Evolutionary conservation across 2,113 vertebrate genomes (phyloP).

Genomic region (Gobiocypris rarus): DNA sequence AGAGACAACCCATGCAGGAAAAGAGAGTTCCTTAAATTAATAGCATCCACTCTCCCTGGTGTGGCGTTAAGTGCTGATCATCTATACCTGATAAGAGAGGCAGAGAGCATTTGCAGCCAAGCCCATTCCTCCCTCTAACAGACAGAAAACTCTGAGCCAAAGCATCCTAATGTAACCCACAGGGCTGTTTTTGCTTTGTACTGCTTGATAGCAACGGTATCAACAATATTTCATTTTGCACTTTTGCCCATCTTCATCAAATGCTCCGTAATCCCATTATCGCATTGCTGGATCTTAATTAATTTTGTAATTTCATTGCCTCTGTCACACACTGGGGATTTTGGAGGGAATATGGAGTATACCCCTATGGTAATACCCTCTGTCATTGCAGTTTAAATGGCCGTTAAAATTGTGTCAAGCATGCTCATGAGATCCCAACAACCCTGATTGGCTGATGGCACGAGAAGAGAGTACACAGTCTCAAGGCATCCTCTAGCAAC

Average conservation of each 20-base stretch:
- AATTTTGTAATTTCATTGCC: conserved; percentile 71
- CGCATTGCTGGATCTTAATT: conserved; percentile 72
- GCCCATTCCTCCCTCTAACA: conserved; percentile 1
- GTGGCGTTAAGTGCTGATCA: conserved; percentile 63
- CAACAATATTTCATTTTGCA: conserved; percentile 58
- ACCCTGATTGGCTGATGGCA: not conserved
- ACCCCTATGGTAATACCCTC: not conserved
- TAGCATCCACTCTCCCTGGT: conserved; percentile 62
- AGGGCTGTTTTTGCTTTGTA: conserved; percentile 8
- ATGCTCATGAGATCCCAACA: not conserved
- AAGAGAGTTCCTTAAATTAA: conserved; percentile 66
- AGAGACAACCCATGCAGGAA: conserved; percentile 30
- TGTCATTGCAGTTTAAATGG: conserved; percentile 25
- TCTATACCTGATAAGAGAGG: conserved; percentile 48
- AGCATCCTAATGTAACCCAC: conserved; percentile 14
- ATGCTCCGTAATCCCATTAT: conserved; percentile 70
- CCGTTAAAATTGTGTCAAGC: not conserved
- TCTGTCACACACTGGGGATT: conserved; percentile 57
- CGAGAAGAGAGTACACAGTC: not conserved
- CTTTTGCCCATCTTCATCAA: conserved; percentile 63
- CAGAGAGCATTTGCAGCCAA: conserved; percentile 2
- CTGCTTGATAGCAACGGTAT: conserved; percentile 35
- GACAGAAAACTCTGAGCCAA: conserved; percentile 18
- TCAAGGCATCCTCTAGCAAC: not conserved
- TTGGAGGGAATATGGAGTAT: conserved; percentile 30